These are phyloP conservation scores for Etheostoma spectabile DNA, from an alignment of 2,113 vertebrate genomes.

Conservation along the genomic window DNA sequence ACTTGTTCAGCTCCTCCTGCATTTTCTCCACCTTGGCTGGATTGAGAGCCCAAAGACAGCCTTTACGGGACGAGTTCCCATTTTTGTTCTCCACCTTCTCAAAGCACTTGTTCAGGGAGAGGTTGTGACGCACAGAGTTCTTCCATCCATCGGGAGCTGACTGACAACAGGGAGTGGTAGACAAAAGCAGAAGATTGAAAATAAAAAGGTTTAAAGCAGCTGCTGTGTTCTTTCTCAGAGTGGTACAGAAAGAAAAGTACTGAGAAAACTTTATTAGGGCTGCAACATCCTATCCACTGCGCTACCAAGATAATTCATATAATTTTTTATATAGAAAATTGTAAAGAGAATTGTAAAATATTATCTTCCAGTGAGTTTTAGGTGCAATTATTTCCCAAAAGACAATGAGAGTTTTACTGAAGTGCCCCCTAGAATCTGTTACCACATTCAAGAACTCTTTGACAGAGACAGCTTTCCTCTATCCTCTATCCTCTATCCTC, in stretches of 20 bases:
- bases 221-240: neutral
- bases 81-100: conserved; percentile 97
- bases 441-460: conserved; percentile 52
- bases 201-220: neutral
- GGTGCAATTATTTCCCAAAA: conserved; percentile 26
- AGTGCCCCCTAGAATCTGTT: too few relatives aligned
- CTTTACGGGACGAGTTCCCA: conserved; percentile 92
- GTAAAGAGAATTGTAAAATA: neutral
- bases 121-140: conserved; percentile 98
- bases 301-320: neutral
- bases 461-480: conserved; percentile 79
- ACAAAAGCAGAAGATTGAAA: neutral
- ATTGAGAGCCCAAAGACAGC: conserved; percentile 96
- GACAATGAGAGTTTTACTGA: too few relatives aligned
- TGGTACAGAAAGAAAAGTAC: neutral
- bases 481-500: conserved; percentile 75
- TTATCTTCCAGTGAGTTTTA: neutral
- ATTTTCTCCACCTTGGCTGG: conserved; percentile 97
- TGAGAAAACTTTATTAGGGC: neutral
- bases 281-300: neutral
- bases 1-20: conserved; percentile 98
- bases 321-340: neutral
- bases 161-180: conserved; percentile 73
- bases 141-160: conserved; percentile 99
- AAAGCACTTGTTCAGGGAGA: conserved; percentile 99